Evolutionary conservation across 2,888 invertebrate genomes (phyloP), one percentile per base, ranked within the genome.

Genomic region (Amphimallon solstitiale): DNA sequence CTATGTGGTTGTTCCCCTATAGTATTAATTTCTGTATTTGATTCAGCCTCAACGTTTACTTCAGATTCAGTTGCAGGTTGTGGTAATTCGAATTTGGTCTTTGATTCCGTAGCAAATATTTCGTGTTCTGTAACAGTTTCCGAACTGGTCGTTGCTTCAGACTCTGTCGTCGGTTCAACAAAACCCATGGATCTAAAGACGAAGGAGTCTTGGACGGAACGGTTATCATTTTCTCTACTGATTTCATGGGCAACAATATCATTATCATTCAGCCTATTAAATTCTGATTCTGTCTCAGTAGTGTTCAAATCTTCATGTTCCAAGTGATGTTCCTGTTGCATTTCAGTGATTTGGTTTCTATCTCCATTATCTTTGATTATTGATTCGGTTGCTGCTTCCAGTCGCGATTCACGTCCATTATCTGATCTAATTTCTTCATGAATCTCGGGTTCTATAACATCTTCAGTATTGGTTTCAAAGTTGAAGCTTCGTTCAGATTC

Each of bases 401-500:
- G 19, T 64, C 48, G 15, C 15, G 72, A 66, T 68, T 73, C 73
- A 34, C 74, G 67, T 59, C 73, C 66, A 48, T 66, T 23, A 46
- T 34, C 54, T 51, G 73, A 68, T 72, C 75, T 72, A 54, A 75
- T 72, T 68, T 72, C 71, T 12, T 74, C 40, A 60, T 67, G 23
- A 3, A 78, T 70, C 60, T 72, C 74, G n/a, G 82, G 78, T 72
- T 82, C 79, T 1, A 80, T 63, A 37, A 72, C 67, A n/a, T 80
- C 66, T 64, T 43, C 75, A 68, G 54, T 40, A 67, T 74, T 71
- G 14, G 78, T 77, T 67, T 77, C 78, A 4, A 68, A 60, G 37
- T 65, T 71, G 19, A 74, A 59, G 46, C 71, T 67, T 38, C 74
- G 14, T n/a, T 73, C 69, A n/a, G 74, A 48, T 69, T 74, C 68